Evolutionary conservation across 2,113 vertebrate genomes (phyloP).

Genomic region (Thamnophis sirtalis): DNA sequence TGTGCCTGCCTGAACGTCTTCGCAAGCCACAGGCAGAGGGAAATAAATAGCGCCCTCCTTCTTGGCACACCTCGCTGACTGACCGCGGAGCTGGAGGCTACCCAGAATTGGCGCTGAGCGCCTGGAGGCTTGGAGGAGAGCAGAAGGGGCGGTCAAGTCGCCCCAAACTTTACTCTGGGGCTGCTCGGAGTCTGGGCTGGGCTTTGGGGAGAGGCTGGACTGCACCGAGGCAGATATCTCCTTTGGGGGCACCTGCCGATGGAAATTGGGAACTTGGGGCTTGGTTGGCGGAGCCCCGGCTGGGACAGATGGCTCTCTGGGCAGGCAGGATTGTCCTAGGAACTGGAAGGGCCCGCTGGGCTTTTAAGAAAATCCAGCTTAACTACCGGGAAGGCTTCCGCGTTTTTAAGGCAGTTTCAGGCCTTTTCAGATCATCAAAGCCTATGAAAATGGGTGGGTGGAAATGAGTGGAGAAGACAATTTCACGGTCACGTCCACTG

Average conservation of each 20-base stretch:
- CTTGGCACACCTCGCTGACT: slow-evolving; percentile 66
- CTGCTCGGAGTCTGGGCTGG: background rate
- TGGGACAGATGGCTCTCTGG: background rate
- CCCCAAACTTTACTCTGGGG: background rate
- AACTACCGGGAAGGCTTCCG: background rate
- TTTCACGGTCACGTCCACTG: background rate
- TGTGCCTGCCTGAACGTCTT: slow-evolving; percentile 78
- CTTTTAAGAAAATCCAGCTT: background rate
- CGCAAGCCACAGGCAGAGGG: slow-evolving; percentile 73
- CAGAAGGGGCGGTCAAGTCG: slow-evolving; percentile 27
- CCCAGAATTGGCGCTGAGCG: slow-evolving; percentile 58
- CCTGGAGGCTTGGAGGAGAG: slow-evolving; percentile 56
- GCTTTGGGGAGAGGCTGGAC: background rate
- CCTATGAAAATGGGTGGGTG: background rate
- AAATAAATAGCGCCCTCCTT: slow-evolving; percentile 76
- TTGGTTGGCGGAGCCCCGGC: background rate
- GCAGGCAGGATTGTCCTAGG: background rate
- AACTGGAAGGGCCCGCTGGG: background rate
- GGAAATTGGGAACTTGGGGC: background rate
- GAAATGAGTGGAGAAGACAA: background rate
- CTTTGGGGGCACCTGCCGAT: background rate
- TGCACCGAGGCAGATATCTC: background rate
- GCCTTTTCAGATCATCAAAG: background rate
- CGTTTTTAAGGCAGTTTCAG: background rate
- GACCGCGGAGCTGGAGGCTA: slow-evolving; percentile 60